Percentiles rank a stretch among this genome's conserved stretches.
Conservation (phyloP, 1,140 invertebrate genomes). For the Hyles euphorbiae region DNA sequence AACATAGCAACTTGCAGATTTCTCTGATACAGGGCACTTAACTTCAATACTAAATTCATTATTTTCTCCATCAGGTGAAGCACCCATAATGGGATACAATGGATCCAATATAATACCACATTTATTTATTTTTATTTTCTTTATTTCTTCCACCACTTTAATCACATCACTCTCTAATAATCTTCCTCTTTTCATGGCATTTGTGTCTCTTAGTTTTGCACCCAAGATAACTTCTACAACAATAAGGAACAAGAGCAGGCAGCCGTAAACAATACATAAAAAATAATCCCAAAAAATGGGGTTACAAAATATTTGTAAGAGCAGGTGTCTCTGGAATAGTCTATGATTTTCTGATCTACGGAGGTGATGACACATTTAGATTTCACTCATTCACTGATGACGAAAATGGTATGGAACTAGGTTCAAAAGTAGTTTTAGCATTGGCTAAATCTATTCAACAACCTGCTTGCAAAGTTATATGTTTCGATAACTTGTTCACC, state of each 20-base stretch:
- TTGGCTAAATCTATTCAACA: conserved; percentile 12
- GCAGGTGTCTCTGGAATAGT: conserved; percentile 18
- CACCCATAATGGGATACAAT: conserved; percentile 1
- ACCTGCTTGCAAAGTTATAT: not conserved
- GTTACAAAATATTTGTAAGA: conserved; percentile 22
- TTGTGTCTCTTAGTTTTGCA: not conserved
- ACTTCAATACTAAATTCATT: not conserved
- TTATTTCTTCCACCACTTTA: not conserved
- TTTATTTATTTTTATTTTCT: conserved; percentile 2
- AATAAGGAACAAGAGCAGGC: too few relatives aligned
- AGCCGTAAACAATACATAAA: not conserved
- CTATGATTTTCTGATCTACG: conserved; percentile 21
- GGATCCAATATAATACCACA: not conserved
- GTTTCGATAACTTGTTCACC: conserved; percentile 10
- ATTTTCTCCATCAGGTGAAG: conserved; percentile 1
- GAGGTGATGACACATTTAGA: conserved; percentile 17
- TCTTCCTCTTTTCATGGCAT: conserved; percentile 2
- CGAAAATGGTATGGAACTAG: conserved; percentile 12
- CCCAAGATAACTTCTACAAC: not conserved
- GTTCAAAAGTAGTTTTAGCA: conserved; percentile 16
- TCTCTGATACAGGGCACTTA: too few relatives aligned
- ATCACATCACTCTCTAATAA: not conserved
- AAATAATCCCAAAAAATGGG: conserved; percentile 7
- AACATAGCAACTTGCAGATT: too few relatives aligned
- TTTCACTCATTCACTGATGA: conserved; percentile 14